These are phyloP conservation scores for Solea solea DNA, from an alignment of 2,113 vertebrate species.

Conservation along the genomic window DNA sequence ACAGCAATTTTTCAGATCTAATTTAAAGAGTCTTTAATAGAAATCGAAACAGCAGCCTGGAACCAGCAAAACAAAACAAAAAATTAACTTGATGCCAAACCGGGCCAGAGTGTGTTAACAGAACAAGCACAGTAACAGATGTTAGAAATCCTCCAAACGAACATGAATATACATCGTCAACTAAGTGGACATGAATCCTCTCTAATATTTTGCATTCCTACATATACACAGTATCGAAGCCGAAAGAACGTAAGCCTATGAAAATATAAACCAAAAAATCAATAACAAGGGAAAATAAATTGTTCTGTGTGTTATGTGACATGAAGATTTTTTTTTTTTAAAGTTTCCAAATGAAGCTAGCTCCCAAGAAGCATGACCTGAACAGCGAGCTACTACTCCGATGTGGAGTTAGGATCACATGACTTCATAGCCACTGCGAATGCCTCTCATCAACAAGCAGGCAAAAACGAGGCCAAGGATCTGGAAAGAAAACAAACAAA, in stretches of 20 bases:
- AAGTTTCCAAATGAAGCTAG: slow-evolving; percentile 30
- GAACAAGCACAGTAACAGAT: slow-evolving; percentile 15
- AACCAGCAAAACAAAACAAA: slow-evolving; percentile 32
- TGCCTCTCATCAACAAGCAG: slow-evolving; percentile 90
- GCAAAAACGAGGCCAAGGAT: slow-evolving; percentile 88
- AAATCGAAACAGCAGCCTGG: slow-evolving; percentile 23
- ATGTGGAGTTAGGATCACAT: slow-evolving; percentile 82
- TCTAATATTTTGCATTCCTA: slow-evolving; percentile 3
- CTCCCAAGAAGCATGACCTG: background rate
- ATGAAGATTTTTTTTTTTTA: slow-evolving; percentile 16
- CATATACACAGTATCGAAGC: slow-evolving; percentile 9
- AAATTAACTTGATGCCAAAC: background rate
- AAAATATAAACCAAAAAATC: slow-evolving; percentile 35
- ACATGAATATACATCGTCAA: slow-evolving; percentile 14
- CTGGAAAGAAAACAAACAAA: slow-evolving; percentile 67
- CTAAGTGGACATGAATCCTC: background rate
- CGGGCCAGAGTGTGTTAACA: slow-evolving; percentile 1
- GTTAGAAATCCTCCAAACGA: slow-evolving; percentile 13
- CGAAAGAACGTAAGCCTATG: slow-evolving; percentile 15
- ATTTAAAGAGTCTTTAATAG: slow-evolving; percentile 66
- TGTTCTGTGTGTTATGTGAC: slow-evolving; percentile 36
- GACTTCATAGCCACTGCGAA: slow-evolving; percentile 91
- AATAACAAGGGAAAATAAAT: slow-evolving; percentile 14
- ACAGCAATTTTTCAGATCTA: background rate
- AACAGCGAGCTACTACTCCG: background rate